Conservation (phyloP, 2,113 vertebrate species). For the Cathartes aura region DNA sequence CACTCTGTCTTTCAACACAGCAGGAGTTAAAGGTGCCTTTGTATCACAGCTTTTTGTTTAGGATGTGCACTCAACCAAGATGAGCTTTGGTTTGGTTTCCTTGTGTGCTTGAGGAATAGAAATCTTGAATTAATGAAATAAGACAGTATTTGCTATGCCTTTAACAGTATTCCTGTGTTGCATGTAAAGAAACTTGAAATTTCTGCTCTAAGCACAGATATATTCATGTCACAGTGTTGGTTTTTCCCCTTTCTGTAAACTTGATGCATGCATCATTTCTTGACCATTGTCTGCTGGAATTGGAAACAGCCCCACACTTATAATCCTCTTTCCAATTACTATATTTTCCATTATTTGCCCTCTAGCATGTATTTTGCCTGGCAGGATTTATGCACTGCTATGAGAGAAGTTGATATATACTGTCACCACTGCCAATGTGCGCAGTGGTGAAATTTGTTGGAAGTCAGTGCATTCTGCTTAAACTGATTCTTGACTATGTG, state of each 20-base stretch:
- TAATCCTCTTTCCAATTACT: neutral
- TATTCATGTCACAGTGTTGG: rapidly evolving
- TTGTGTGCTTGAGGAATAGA: neutral
- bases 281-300: neutral
- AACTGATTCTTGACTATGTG: neutral
- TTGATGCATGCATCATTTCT: neutral
- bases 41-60: slow-evolving; percentile 7
- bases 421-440: neutral
- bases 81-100: neutral
- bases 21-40: slow-evolving; percentile 38
- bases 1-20: neutral
- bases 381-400: rapidly evolving
- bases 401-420: neutral
- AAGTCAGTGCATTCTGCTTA: neutral
- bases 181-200: neutral
- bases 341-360: neutral
- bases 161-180: neutral
- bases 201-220: neutral
- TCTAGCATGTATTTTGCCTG: neutral
- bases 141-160: neutral
- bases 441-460: neutral
- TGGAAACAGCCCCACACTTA: neutral
- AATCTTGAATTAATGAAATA: neutral
- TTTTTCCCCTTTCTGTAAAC: neutral
- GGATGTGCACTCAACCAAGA: neutral